Percentiles rank a stretch among this genome's conserved stretches.
These are phyloP conservation scores for Callospermophilus lateralis DNA, from an alignment of 2,113 vertebrate species.

Conservation along the genomic window DNA sequence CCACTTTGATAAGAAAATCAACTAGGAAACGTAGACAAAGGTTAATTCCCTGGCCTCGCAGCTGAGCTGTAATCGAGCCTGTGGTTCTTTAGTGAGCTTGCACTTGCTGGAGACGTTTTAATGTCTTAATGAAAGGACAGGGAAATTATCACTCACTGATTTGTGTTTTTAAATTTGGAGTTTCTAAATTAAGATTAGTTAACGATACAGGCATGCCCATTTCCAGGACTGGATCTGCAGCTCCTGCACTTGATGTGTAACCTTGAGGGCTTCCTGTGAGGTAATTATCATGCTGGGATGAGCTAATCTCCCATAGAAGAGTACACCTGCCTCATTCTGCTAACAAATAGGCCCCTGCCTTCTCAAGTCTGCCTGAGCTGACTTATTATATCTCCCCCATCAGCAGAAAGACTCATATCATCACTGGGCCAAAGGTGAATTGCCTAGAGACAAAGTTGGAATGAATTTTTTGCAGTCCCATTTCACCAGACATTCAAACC, in stretches of 20 bases:
- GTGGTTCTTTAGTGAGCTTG: background rate
- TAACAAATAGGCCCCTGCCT: constrained; percentile 89
- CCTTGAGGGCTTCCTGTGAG: constrained; percentile 83
- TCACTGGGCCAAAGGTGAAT: constrained; percentile 97
- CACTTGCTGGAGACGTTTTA: constrained; percentile 45
- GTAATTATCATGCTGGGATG: constrained; percentile 91
- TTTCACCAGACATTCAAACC: constrained; percentile 95
- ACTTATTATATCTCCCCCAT: constrained; percentile 91
- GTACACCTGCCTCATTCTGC: constrained; percentile 87
- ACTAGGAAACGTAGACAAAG: background rate
- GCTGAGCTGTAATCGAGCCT: accelerated
- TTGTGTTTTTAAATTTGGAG: constrained; percentile 74
- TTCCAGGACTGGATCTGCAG: constrained; percentile 73
- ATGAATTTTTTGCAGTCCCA: constrained; percentile 97
- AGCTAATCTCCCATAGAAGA: constrained; percentile 84
- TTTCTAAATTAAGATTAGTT: constrained; percentile 82
- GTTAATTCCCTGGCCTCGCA: accelerated
- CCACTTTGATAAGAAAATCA: background rate
- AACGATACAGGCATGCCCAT: constrained; percentile 62
- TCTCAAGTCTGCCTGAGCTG: constrained; percentile 86
- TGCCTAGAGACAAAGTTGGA: constrained; percentile 96
- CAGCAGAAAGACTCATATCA: constrained; percentile 95
- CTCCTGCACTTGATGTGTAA: constrained; percentile 71
- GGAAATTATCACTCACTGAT: constrained; percentile 70
- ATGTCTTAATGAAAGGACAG: constrained; percentile 70